Evolutionary conservation across 2,113 vertebrate species (phyloP).

Genomic region (Ia io): DNA sequence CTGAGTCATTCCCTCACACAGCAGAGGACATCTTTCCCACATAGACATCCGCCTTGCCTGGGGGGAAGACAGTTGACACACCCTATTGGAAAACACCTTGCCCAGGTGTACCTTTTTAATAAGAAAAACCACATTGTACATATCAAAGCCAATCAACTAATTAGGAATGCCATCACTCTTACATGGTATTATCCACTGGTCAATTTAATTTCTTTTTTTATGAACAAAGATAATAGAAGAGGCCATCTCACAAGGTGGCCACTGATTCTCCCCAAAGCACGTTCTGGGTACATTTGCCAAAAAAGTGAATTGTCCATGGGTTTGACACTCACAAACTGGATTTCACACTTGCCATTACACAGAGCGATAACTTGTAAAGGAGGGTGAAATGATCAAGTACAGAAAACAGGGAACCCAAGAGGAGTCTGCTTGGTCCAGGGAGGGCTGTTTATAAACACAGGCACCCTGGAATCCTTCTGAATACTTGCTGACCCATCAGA

Average conservation of each 20-base stretch:
- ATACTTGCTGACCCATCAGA: not conserved
- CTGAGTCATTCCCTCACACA: too few relatives aligned
- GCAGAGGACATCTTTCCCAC: too few relatives aligned
- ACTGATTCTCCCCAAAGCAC: slow-evolving; percentile 54
- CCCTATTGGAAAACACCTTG: too few relatives aligned
- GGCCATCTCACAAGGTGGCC: slow-evolving; percentile 40
- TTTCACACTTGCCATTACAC: not conserved
- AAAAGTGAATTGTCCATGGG: slow-evolving; percentile 51
- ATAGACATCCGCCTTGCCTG: too few relatives aligned
- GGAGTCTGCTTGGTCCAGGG: not conserved
- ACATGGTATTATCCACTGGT: slow-evolving; percentile 44
- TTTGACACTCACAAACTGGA: slow-evolving; percentile 8
- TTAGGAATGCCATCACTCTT: slow-evolving; percentile 58
- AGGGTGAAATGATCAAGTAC: not conserved
- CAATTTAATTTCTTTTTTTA: slow-evolving; percentile 59
- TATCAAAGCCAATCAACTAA: slow-evolving; percentile 66
- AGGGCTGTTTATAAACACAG: slow-evolving; percentile 30
- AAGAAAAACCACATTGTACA: slow-evolving; percentile 33
- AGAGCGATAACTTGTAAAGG: slow-evolving; percentile 28
- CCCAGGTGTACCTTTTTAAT: slow-evolving; percentile 38
- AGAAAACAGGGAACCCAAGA: not conserved
- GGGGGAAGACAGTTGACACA: too few relatives aligned
- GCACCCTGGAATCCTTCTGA: not conserved
- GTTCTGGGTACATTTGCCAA: slow-evolving; percentile 36
- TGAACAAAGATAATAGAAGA: slow-evolving; percentile 23